Evolutionary conservation across 2,797 vertebrate genomes (phyloP), one percentile per base, ranked within the genome.

Genomic region (Notolabrus celidotus): DNA sequence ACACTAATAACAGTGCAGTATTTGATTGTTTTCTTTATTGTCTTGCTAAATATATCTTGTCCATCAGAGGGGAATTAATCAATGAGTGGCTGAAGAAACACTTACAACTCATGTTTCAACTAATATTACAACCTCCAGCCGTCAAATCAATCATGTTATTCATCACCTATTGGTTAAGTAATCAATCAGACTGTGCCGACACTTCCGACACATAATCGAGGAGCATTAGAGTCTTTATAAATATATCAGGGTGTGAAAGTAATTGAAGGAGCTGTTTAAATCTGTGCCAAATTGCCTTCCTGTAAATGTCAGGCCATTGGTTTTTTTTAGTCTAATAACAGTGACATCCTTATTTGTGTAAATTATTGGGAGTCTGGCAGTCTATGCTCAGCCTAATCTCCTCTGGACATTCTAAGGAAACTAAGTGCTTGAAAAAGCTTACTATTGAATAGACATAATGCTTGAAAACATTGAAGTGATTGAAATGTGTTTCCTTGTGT

Each of bases 371-470:
- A 14, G 23, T 34, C 10, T 2, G 3, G 19, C 22, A 20, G 27
- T 66, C 6, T 47, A 67, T 77, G 31, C 70, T 59, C 45, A 69
- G 67, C 73, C 22, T 53, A 45, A 74, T 83, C 29, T 82, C 62
- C 47, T 65, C 56, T 19, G 41, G 34, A 85, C 63, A 63, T 20
- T 2, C 53, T 36, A 31, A 55, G 17, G 16, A 41, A 45, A 22
- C 19, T 7, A 1, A 49, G 20, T 56, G 17, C 9, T 4, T 33
- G 20, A 65, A 70, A 63, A 63, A 56, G 2, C 4, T 3, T 1
- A 23, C 17, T 23, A 11, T 54, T 66, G 52, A 42, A 29, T 3
- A 34, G 20, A 46, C 11, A 36, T 27, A 20, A 66, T 5, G n/a
- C 8, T 31, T 38, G 10, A 69, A 63, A 19, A 7, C 53, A 33